These are phyloP conservation scores for Intellagama lesueurii DNA, from an alignment of 2,797 vertebrate species.

Conservation along the genomic window DNA sequence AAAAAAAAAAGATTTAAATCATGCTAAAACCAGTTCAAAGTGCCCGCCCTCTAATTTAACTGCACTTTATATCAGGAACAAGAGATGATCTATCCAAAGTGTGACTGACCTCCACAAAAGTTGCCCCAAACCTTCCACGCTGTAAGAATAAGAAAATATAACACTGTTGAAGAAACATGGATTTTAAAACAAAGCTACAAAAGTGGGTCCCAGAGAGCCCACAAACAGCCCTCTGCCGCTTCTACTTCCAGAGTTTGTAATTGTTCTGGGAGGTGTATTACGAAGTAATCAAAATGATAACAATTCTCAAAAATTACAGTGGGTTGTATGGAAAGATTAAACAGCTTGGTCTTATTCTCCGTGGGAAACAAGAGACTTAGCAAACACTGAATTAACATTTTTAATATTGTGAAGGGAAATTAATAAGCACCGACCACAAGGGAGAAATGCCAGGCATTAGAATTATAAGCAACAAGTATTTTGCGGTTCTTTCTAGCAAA, in stretches of 20 bases:
- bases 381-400: constrained; percentile 74
- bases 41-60: too few relatives aligned
- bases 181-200: constrained; percentile 30
- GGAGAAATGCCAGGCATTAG: constrained; percentile 44
- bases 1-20: too few relatives aligned
- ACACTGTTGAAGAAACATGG: background rate
- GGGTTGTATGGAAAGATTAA: constrained; percentile 64
- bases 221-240: constrained; percentile 50
- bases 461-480: constrained; percentile 50
- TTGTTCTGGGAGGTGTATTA: constrained; percentile 69
- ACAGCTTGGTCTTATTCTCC: constrained; percentile 65
- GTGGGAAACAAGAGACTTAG: constrained; percentile 56
- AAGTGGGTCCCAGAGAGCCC: constrained; percentile 16
- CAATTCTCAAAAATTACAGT: constrained; percentile 63
- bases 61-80: background rate
- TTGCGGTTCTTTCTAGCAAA: constrained; percentile 62
- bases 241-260: constrained; percentile 61
- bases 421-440: constrained; percentile 59
- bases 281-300: constrained; percentile 68
- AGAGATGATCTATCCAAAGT: background rate
- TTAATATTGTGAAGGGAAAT: constrained; percentile 69
- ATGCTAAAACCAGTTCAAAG: too few relatives aligned
- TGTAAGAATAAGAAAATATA: background rate
- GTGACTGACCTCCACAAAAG: background rate
- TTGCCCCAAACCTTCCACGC: background rate